Conservation (phyloP, 2,113 vertebrate genomes). For the Phaethon lepturus region DNA sequence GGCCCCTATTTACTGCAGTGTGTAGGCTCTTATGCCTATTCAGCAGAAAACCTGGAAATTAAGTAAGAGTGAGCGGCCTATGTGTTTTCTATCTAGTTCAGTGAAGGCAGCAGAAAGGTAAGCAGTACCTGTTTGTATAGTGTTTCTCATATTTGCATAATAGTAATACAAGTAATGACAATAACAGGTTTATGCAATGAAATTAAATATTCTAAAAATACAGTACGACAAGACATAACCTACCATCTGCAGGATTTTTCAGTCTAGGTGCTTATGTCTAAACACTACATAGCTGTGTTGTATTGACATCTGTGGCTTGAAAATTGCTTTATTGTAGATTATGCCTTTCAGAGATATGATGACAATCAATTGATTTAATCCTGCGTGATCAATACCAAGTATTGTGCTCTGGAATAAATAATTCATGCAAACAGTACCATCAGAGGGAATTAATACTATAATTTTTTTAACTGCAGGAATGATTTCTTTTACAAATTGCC, state of each 20-base stretch:
- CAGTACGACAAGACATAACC: neutral
- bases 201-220: conserved; percentile 11
- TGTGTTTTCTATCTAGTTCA: neutral
- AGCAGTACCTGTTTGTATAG: neutral
- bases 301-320: neutral
- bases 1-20: neutral
- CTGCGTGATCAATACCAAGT: neutral
- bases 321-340: neutral
- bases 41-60: neutral
- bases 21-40: neutral
- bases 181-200: neutral
- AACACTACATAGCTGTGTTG: neutral
- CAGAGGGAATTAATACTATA: neutral
- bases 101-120: neutral
- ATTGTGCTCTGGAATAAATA: neutral
- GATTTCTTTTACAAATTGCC: neutral
- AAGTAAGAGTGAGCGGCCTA: neutral
- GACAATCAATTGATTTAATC: neutral
- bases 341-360: neutral
- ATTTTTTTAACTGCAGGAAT: neutral
- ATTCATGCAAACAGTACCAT: neutral
- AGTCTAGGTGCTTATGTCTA: neutral
- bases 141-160: neutral
- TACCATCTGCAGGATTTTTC: neutral
- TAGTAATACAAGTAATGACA: neutral